Percentiles rank a stretch among this genome's conserved stretches.
These are phyloP conservation scores for Armadillidium nasatum DNA, from an alignment of 1,140 invertebrate genomes.

Conservation along the genomic window DNA sequence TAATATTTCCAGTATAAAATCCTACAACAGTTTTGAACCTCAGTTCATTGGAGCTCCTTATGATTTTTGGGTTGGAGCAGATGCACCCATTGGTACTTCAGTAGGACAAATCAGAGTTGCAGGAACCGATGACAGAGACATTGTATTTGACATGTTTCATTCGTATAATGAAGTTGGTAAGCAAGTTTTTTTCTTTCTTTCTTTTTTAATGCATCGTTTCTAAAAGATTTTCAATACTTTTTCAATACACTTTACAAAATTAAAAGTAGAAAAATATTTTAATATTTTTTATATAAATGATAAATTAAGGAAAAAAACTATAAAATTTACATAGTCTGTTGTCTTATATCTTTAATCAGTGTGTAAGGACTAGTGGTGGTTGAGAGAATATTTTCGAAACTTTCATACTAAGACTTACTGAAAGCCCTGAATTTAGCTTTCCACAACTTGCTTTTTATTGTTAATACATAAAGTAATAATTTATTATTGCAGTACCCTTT, in stretches of 20 bases:
- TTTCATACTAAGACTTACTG: too few species aligned
- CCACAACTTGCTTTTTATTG: too few species aligned
- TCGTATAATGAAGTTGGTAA: conserved; percentile 73
- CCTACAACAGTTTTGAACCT: conserved; percentile 57
- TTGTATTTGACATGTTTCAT: conserved; percentile 72
- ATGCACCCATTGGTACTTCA: conserved; percentile 73
- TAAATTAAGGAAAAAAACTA: too few species aligned
- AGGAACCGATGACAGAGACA: conserved; percentile 61
- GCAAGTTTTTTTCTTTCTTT: too few species aligned
- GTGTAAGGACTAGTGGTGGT: too few species aligned
- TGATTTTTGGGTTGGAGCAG: conserved; percentile 80
- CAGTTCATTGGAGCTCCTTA: conserved; percentile 83
- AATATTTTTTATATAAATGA: too few species aligned
- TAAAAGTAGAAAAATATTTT: too few species aligned
- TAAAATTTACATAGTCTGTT: too few species aligned
- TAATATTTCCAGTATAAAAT: conserved; percentile 35
- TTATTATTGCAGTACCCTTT: conserved; percentile 68
- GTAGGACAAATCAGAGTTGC: conserved; percentile 74
- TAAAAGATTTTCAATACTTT: conserved; percentile 27
- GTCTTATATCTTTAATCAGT: too few species aligned
- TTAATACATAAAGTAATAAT: neutral
- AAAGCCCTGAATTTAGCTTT: too few species aligned
- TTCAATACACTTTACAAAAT: neutral
- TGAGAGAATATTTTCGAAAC: too few species aligned
- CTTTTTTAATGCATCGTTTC: conserved; percentile 30